These are phyloP conservation scores for Euglossa dilemma DNA, from an alignment of 1,140 invertebrate genomes.

Conservation along the genomic window DNA sequence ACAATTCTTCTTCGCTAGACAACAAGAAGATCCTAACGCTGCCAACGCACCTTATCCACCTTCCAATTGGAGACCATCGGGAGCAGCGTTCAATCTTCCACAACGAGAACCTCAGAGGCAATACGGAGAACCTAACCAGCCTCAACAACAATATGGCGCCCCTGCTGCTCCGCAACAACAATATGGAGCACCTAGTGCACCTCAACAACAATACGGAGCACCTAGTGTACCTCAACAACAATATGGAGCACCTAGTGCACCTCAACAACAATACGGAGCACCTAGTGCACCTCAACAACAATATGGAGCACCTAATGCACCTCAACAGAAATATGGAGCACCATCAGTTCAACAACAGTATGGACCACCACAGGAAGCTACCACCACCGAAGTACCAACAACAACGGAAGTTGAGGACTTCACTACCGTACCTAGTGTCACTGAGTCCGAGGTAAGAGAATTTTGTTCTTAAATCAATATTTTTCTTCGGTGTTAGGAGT, in stretches of 20 bases:
- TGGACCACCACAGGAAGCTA: constrained; percentile 51
- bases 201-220: constrained; percentile 64
- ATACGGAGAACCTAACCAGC: constrained; percentile 59
- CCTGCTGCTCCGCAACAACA: constrained; percentile 53
- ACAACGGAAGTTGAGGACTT: constrained; percentile 72
- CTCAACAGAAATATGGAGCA: too few species aligned
- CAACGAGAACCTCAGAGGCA: constrained; percentile 73
- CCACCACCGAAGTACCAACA: constrained; percentile 70
- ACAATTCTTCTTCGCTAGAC: constrained; percentile 76
- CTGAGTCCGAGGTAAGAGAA: constrained; percentile 67
- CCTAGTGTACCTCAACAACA: constrained; percentile 39
- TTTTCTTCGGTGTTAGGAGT: too few species aligned
- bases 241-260: too few species aligned
- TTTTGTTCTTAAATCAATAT: too few species aligned
- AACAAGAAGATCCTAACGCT: constrained; percentile 65
- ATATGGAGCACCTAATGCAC: too few species aligned
- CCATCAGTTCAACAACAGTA: too few species aligned
- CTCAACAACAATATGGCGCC: constrained; percentile 53
- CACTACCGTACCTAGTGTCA: constrained; percentile 68
- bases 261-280: too few species aligned
- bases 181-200: constrained; percentile 41
- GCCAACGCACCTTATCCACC: constrained; percentile 79
- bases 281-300: too few species aligned
- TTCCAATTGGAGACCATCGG: constrained; percentile 83
- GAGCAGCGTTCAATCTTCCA: constrained; percentile 83